Evolutionary conservation across 2,888 invertebrate species (phyloP), one percentile per base, ranked within the genome.

Genomic region (Labia minor): DNA sequence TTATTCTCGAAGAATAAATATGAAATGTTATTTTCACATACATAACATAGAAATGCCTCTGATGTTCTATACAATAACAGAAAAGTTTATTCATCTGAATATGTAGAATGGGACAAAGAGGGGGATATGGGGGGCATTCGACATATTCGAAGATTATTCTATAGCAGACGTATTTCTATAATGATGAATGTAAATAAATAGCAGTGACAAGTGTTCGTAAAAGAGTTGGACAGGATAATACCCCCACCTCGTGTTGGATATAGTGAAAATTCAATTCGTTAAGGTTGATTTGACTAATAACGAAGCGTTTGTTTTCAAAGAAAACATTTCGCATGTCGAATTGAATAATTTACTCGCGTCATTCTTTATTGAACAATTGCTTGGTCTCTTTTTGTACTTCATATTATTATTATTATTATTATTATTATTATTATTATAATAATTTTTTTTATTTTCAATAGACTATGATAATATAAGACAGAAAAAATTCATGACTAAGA

Each of bases 171-270:
- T 14, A 49, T 49, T 49, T 49, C 49, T 49, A 4, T 49, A 49
- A 49, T 49, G 49, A 49, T 49, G 49, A 49, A 49, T 49, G 49
- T 49, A 49, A 49, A 49, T 49, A 49, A 49, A 49, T 49, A 49
- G 49, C 49, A 49, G 14, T 49, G 49, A 49, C 49, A 49, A 8
- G 49, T 49, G 49, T 49, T 49, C 14, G 49, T 49, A 49, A 8
- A 14, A 16, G n/a, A 11, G 16, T 3, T 49, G 49, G 49, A 49
- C 49, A 49, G 49, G 49, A 49, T 49, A 49, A 49, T 49, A 49
- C 49, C 49, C n/a, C 14, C 2, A 14, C 49, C 6, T 3, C 2
- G 49, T 14, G 49, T 49, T 49, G 14, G 3, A 26, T 49, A 49
- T 49, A 49, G 3, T 49, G 49, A 49, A 49, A 49, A 49, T 49